These are phyloP conservation scores for Mesocentrotus franciscanus DNA, from an alignment of 53 echinoderm and acorn worm genomes.

Conservation along the genomic window DNA sequence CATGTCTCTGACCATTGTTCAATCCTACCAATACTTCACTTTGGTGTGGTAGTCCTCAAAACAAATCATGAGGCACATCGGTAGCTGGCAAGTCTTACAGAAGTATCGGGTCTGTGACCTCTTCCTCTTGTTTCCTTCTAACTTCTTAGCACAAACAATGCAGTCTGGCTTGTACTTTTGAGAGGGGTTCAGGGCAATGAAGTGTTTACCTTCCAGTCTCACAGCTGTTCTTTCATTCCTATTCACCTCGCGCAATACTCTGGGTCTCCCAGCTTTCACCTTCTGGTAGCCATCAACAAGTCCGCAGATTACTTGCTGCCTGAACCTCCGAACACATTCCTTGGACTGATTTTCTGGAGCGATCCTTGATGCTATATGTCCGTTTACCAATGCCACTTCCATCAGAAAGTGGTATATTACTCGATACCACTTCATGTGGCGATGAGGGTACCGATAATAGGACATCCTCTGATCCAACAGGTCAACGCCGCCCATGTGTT, in stretches of 20 bases:
- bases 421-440: constrained; percentile 51
- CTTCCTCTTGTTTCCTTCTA: neutral
- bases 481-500: constrained; percentile 54
- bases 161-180: neutral
- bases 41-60: constrained; percentile 24
- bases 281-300: constrained; percentile 33
- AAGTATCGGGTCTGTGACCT: neutral
- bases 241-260: neutral
- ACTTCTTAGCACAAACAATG: neutral
- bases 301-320: neutral
- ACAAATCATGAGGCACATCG: neutral
- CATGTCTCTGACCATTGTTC: neutral
- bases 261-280: neutral
- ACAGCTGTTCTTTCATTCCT: neutral
- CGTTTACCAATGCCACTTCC: constrained; percentile 60
- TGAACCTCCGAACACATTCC: neutral
- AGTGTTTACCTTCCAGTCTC: neutral
- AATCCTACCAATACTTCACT: constrained; percentile 15
- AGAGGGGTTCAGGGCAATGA: neutral
- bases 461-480: constrained; percentile 52
- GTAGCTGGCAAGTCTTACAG: constrained; percentile 8
- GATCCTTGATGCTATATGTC: constrained; percentile 5
- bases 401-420: constrained; percentile 50
- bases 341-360: neutral
- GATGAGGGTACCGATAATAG: constrained; percentile 54